A percentile compares a stretch with the other conserved stretches of the same genome.
Evolutionary conservation across 2,113 vertebrate genomes (phyloP).

Genomic region (Tachysurus fulvidraco): DNA sequence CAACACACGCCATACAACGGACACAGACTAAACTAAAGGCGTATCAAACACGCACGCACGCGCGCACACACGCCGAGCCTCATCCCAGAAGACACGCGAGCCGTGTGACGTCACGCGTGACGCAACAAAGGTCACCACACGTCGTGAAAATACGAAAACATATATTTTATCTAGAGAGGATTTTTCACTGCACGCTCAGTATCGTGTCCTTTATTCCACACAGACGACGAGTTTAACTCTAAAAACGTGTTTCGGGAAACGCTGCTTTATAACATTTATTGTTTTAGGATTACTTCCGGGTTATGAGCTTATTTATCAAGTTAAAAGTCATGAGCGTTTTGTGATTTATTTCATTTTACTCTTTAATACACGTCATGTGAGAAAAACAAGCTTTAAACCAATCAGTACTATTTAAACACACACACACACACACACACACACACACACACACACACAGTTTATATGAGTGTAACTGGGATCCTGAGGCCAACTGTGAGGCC

Average conservation of each 20-base stretch:
- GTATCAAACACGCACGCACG: no score
- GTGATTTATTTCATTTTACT: neutral
- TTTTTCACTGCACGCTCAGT: neutral
- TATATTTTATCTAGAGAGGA: neutral
- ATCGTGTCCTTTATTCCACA: neutral
- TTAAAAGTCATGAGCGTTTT: slow-evolving; percentile 11
- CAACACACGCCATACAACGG: neutral
- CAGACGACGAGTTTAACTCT: no score
- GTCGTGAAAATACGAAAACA: neutral
- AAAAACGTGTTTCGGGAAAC: no score
- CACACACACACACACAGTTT: no score
- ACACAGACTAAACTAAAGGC: neutral
- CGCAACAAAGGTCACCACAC: neutral
- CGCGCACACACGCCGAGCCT: slow-evolving; percentile 12
- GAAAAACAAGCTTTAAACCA: no score
- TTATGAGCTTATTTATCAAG: neutral
- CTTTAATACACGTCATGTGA: neutral
- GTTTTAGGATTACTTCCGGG: slow-evolving; percentile 13
- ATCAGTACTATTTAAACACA: no score
- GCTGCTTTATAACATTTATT: fast-evolving
- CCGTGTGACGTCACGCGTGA: slow-evolving; percentile 24
- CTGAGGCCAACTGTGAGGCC: neutral
- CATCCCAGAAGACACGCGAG: slow-evolving; percentile 12
- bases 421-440: no score
- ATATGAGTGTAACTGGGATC: neutral